Percentiles rank a stretch among this genome's conserved stretches.
phyloP scores from a whole-genome alignment of 2,888 invertebrate genomes.

The Tineola bisselliella region DNA sequence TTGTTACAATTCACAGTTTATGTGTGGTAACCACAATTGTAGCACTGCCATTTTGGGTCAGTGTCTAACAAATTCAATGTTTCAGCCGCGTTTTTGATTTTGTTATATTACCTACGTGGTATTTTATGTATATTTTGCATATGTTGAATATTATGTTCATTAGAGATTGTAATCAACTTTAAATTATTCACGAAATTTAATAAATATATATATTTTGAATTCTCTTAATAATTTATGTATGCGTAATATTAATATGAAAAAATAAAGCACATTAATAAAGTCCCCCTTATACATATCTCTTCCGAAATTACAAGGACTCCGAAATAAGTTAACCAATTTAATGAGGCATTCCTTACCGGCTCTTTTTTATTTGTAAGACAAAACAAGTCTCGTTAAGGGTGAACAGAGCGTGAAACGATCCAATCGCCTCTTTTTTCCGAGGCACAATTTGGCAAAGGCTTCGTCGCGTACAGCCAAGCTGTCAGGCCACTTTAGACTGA shows the following conservation, averaged over 20 bases:
- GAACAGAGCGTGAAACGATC: conserved; percentile 16
- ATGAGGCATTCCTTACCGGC: conserved; percentile 7
- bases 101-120: too few species aligned
- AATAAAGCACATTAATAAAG: neutral
- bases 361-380: conserved; percentile 9
- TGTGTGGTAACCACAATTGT: neutral
- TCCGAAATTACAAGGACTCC: neutral
- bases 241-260: neutral
- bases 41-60: neutral
- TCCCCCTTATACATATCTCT: neutral
- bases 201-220: too few species aligned
- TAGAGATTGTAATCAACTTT: too few species aligned
- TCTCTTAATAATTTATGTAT: neutral
- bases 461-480: conserved; percentile 11
- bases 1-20: neutral
- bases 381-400: conserved; percentile 13
- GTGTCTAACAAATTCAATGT: neutral
- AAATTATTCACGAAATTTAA: too few species aligned
- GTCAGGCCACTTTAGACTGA: neutral
- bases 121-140: too few species aligned
- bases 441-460: conserved; percentile 15
- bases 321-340: conserved; percentile 12
- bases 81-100: neutral
- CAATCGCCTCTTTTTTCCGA: conserved; percentile 14
- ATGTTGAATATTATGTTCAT: too few species aligned